Evolutionary conservation across 2,888 invertebrate species (phyloP), one percentile per base, ranked within the genome.

Genomic region (Cheilosia impressa): DNA sequence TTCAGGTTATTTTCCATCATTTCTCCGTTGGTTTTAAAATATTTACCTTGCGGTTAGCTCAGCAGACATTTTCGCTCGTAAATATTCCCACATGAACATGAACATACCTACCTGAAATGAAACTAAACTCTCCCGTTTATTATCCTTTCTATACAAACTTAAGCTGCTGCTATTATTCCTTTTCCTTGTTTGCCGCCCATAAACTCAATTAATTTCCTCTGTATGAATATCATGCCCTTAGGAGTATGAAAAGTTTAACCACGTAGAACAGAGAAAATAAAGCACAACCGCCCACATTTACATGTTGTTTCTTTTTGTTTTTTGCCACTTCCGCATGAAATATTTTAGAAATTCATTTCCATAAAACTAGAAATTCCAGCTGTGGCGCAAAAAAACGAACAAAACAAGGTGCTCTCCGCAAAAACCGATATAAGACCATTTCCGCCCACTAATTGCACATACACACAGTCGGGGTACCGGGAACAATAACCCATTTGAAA

Each of bases 141-240:
- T 47, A 47, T 47, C 47, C 47, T 9, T 47, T 47, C 17, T n/a
- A 6, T 47, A 2, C 47, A 17, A 47, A 19, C 17, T 9, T 10
- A 0, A 13, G 24, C 15, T 2, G 52, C 24, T 52, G 27, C 22
- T 17, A 27, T 31, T 62, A 45, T 57, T 31, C 31, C 9, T 41
- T 22, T 55, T 27, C 19, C 34, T n/a, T 41, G 27, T 53, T 41
- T 53, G n/a, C 31, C 45, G 57, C 47, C 55, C 69, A n/a, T 71
- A 65, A 78, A 78, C 69, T 58, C 57, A 71, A 71, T 57, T 71
- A 71, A 50, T 65, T n/a, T 50, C 43, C 57, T 41, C 17, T 47
- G 41, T 63, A 34, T 10, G 38, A 9, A n/a, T 45, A 17, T 27
- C 62, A 22, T 17, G 19, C 34, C 68, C 17, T 53, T 19, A 19